A percentile compares a stretch with the other conserved stretches of the same genome.
Conservation (phyloP, 2,888 invertebrate genomes). For the Spisula subtruncata region DNA sequence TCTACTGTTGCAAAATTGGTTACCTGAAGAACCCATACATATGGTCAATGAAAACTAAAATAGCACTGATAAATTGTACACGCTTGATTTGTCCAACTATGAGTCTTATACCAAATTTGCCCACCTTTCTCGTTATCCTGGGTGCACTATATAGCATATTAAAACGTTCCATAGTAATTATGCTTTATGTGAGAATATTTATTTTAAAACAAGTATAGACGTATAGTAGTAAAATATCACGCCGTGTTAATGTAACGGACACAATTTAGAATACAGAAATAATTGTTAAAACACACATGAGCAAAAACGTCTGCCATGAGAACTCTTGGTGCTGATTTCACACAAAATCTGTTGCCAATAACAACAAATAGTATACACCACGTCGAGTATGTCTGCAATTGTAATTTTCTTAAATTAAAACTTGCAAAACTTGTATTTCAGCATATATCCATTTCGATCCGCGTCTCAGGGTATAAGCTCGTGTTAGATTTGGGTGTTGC, state of each 20-base stretch:
- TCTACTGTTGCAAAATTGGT: too few relatives aligned
- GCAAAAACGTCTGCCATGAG: constrained; percentile 32
- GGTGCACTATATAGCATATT: too few relatives aligned
- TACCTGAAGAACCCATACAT: too few relatives aligned
- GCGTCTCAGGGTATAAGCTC: neutral
- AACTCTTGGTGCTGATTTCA: constrained; percentile 44
- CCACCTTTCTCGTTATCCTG: too few relatives aligned
- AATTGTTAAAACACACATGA: constrained; percentile 40
- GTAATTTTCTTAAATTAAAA: constrained; percentile 50
- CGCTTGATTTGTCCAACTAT: too few relatives aligned
- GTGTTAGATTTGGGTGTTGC: neutral
- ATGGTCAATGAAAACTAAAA: too few relatives aligned
- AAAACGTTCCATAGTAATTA: neutral
- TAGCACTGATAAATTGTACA: too few relatives aligned
- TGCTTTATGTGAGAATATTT: too few relatives aligned
- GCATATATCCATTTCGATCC: neutral
- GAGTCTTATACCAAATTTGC: too few relatives aligned
- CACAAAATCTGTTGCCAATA: constrained; percentile 49
- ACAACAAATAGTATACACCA: constrained; percentile 51
- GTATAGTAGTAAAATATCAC: constrained; percentile 15
- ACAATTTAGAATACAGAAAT: constrained; percentile 36
- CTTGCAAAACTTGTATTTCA: constrained; percentile 21
- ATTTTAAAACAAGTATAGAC: neutral
- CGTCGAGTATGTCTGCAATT: constrained; percentile 51
- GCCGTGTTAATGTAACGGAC: neutral